Evolutionary conservation across 2,113 vertebrate species (phyloP).

Genomic region (Pantherophis guttatus): DNA sequence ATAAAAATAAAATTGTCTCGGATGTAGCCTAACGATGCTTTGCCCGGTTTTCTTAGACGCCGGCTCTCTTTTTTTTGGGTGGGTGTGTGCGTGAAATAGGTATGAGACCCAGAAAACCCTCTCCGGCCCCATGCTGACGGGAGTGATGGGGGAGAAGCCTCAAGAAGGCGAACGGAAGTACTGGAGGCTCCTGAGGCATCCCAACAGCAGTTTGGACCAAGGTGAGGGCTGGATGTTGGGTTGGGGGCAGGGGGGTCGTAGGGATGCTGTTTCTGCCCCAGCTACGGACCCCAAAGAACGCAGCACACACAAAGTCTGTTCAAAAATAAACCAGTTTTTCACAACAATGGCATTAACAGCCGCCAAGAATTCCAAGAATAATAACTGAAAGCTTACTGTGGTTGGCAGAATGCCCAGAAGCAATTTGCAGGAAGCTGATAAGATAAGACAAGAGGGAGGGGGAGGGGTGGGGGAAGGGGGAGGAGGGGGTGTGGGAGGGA

Average conservation of each 20-base stretch:
- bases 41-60: fast-evolving
- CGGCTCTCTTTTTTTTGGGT: fast-evolving
- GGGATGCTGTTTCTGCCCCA: no score
- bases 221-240: conserved; percentile 68
- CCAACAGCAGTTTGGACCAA: conserved; percentile 67
- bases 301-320: no score
- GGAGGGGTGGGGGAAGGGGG: no score
- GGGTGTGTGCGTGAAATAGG: conserved; percentile 56
- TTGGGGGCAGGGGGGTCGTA: neutral
- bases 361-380: no score
- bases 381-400: no score
- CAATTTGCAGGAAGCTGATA: no score
- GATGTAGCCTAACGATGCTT: neutral
- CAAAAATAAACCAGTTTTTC: no score
- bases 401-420: no score
- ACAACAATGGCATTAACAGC: no score
- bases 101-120: conserved; percentile 76
- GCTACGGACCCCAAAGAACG: no score
- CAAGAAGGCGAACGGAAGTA: conserved; percentile 72
- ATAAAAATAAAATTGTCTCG: neutral
- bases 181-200: conserved; percentile 77
- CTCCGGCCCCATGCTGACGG: conserved; percentile 82
- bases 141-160: conserved; percentile 75
- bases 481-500: no score
- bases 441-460: no score